phyloP scores from a whole-genome alignment of 2,888 invertebrate genomes.

The Diarsia rubi region DNA sequence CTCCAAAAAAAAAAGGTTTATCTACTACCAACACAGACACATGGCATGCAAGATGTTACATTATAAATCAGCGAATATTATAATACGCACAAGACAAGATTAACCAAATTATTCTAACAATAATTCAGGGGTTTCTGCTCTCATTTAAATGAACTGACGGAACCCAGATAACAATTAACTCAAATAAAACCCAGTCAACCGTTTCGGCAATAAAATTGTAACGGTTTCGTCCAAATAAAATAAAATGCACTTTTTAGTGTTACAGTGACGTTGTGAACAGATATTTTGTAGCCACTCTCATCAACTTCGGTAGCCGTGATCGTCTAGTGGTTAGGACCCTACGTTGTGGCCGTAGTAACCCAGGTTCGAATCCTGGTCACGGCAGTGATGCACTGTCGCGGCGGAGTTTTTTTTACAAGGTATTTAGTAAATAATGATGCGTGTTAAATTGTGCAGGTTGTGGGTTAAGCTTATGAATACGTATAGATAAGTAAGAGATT shows the following conservation, averaged over 20 bases:
- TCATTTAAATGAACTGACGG: neutral
- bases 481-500: neutral
- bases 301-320: conserved; percentile 83
- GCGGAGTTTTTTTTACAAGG: conserved; percentile 12
- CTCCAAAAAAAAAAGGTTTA: too few relatives aligned
- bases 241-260: conserved; percentile 45
- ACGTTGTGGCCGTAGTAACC: conserved; percentile 93
- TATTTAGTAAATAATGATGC: neutral
- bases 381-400: conserved; percentile 66
- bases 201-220: conserved; percentile 6
- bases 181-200: conserved; percentile 31
- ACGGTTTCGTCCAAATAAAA: conserved; percentile 37
- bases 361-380: conserved; percentile 92
- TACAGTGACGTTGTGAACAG: neutral
- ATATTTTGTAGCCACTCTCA: neutral
- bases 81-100: neutral
- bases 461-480: neutral
- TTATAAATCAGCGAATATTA: neutral
- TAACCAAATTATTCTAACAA: neutral
- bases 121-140: neutral
- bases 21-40: neutral
- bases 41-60: neutral
- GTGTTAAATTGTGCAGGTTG: neutral
- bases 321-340: conserved; percentile 93
- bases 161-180: conserved; percentile 17